These are phyloP conservation scores for Scelioninae gen. 1 DNA, from an alignment of 2,888 invertebrate species.

Conservation along the genomic window DNA sequence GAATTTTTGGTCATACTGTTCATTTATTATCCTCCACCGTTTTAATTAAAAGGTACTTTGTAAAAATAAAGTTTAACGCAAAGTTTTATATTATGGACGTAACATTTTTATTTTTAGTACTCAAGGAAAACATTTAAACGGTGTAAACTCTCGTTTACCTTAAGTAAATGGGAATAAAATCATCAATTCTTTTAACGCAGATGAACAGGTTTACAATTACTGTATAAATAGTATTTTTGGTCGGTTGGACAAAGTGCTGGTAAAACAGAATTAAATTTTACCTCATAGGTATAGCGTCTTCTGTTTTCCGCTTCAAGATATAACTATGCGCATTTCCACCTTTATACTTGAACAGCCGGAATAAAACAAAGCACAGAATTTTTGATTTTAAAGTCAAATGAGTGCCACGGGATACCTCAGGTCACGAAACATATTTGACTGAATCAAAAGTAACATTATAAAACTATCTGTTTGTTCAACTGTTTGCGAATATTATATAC, in stretches of 20 bases:
- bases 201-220: slow-evolving; percentile 23
- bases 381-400: slow-evolving; percentile 30
- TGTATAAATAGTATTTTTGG: slow-evolving; percentile 22
- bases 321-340: no score
- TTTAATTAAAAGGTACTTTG: slow-evolving; percentile 35
- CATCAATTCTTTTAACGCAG: slow-evolving; percentile 23
- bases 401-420: slow-evolving; percentile 2
- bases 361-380: slow-evolving; percentile 1
- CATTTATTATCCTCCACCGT: slow-evolving; percentile 11
- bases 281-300: not conserved
- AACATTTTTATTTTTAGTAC: slow-evolving; percentile 23
- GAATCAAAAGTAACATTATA: slow-evolving; percentile 74
- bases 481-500: slow-evolving; percentile 44
- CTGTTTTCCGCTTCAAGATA: not conserved
- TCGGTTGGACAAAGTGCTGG: slow-evolving; percentile 12
- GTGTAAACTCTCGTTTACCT: slow-evolving; percentile 30
- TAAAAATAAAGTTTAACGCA: slow-evolving; percentile 22
- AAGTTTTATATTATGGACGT: slow-evolving; percentile 28
- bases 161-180: slow-evolving; percentile 35
- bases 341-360: slow-evolving; percentile 3
- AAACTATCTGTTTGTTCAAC: slow-evolving; percentile 71
- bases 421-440: slow-evolving; percentile 32
- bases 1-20: slow-evolving; percentile 26
- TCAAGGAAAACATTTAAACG: slow-evolving; percentile 38
- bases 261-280: slow-evolving; percentile 22